Evolutionary conservation across 2,113 vertebrate species (phyloP), one percentile per base, ranked within the genome.

Genomic region (Bostrychus sinensis): DNA sequence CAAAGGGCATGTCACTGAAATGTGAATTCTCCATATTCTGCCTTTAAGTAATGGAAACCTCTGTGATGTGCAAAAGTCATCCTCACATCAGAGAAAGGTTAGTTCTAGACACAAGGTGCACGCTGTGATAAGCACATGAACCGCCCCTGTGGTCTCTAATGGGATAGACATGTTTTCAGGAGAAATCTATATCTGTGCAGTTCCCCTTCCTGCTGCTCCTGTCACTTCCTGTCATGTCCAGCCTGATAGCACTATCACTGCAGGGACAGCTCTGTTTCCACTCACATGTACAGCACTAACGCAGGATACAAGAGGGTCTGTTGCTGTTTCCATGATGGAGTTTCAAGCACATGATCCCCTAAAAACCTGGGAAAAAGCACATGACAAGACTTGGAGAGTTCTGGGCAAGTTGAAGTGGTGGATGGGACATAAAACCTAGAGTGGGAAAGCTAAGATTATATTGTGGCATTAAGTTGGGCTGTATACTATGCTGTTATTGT

Each of bases 171-270:
- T 80, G 75, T 83, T 83, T 87, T 75, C 70, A 74, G 62, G 56
- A 72, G 80, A n/a, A 82, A 82, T 88, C 87, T 85, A 85, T 87
- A 86, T 84, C 80, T 69, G 78, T 78, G 75, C 83, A 56, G 85
- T 74, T 90, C 88, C 88, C 76, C 61, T 85, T 89, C 81, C 86
- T 86, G 85, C 61, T 78, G 72, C 56, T 28, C 66, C 61, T 82
- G 79, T 82, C 79, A 82, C 87, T 81, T 90, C 86, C 90, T 88
- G 88, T 62, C 65, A 56, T 84, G 70, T 82, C 74, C 50, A 68
- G 76, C 70, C 57, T 72, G 86, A 80, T 87, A 85, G 75, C 50
- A 45, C 56, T 48, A 45, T 83, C 72, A 80, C 57, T 30, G 63
- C 6, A 22, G 45, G 51, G 58, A 36, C 6, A 9, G 20, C 62